Conservation (phyloP, 2,797 vertebrate genomes). For the Pseudochirops corinnae region DNA sequence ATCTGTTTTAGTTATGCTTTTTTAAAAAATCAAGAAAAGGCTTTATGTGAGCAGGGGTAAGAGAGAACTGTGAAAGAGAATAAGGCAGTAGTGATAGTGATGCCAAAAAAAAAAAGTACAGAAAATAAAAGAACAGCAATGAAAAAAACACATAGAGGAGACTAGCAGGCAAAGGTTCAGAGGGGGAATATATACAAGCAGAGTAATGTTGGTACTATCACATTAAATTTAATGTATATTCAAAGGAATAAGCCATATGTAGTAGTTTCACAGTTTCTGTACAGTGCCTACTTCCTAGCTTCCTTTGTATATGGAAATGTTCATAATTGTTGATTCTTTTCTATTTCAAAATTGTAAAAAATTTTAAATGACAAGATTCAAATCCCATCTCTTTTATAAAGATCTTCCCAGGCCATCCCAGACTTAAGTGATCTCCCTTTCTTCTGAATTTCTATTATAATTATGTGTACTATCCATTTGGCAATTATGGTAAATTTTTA, state of each 20-base stretch:
- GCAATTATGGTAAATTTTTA: background rate
- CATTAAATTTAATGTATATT: background rate
- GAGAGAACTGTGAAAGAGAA: background rate
- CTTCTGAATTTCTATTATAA: background rate
- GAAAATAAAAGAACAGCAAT: background rate
- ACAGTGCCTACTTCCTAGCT: background rate
- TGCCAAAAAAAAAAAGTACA: background rate
- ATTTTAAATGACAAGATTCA: background rate
- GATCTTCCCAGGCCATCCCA: background rate
- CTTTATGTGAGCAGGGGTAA: background rate
- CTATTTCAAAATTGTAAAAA: background rate
- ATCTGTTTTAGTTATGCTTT: background rate
- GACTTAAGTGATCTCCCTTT: background rate
- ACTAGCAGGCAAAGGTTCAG: background rate
- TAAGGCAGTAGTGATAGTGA: background rate
- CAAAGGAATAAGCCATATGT: background rate
- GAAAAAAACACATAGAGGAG: background rate
- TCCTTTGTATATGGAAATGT: background rate
- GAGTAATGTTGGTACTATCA: background rate
- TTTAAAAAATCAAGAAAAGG: background rate
- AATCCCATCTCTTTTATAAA: background rate
- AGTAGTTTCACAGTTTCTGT: background rate
- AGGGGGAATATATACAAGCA: background rate
- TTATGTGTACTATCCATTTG: background rate
- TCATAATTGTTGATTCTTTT: background rate